These are phyloP conservation scores for Drosophila dives DNA, from an alignment of 2,888 invertebrate genomes.

Conservation along the genomic window DNA sequence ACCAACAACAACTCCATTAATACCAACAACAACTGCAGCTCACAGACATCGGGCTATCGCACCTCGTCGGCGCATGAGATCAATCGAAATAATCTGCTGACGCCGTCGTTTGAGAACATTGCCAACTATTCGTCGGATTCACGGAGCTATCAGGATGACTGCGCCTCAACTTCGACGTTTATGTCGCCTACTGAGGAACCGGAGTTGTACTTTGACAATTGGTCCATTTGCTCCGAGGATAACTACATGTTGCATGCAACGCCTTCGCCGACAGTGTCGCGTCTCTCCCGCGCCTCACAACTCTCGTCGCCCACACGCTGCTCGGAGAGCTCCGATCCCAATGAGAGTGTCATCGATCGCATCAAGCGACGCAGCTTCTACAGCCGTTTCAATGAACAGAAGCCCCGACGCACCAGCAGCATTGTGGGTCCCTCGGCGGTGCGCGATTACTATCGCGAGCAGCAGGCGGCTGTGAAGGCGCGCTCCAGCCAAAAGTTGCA, in stretches of 20 bases:
- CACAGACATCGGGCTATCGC: conserved; percentile 80
- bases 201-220: conserved; percentile 87
- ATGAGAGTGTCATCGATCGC: conserved; percentile 92
- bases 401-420: conserved; percentile 89
- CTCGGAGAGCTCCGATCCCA: conserved; percentile 84
- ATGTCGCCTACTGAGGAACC: conserved; percentile 88
- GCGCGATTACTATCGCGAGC: conserved; percentile 86
- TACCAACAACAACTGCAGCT: conserved; percentile 80
- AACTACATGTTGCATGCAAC: conserved; percentile 83
- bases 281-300: conserved; percentile 85
- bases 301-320: conserved; percentile 83
- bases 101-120: conserved; percentile 84
- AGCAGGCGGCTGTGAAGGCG: conserved; percentile 73
- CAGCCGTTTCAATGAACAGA: conserved; percentile 94
- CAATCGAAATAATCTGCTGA: conserved; percentile 82
- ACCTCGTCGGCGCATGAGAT: conserved; percentile 83
- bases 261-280: conserved; percentile 83
- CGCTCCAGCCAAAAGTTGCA: conserved; percentile 73
- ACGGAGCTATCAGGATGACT: conserved; percentile 84
- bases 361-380: conserved; percentile 96
- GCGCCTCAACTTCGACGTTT: conserved; percentile 85
- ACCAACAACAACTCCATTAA: conserved; percentile 74
- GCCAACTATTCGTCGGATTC: conserved; percentile 84
- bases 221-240: conserved; percentile 88
- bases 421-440: conserved; percentile 88